phyloP scores from a whole-genome alignment of 2,888 invertebrate species.

The Eilema griseolum region DNA sequence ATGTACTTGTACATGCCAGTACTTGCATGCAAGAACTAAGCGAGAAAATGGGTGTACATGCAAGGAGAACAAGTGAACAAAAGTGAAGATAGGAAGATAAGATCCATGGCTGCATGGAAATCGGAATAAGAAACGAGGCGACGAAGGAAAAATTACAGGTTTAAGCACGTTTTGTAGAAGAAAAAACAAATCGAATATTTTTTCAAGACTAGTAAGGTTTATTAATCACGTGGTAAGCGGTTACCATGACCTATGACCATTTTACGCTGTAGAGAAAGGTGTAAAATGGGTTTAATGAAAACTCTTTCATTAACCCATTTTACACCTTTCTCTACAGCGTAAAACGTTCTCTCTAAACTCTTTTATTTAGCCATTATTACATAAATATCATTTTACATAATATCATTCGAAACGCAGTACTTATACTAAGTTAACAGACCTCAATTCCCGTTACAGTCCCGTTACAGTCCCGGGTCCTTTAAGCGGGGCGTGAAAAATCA shows the following conservation, averaged over 20 bases:
- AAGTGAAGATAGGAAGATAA: conserved; percentile 48
- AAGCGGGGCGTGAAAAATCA: too few relatives aligned
- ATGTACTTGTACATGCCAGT: conserved; percentile 57
- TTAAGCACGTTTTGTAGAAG: conserved; percentile 21
- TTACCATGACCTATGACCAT: not conserved
- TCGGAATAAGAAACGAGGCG: conserved; percentile 37
- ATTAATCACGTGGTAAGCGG: not conserved
- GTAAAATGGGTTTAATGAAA: too few relatives aligned
- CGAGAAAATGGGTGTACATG: conserved; percentile 5
- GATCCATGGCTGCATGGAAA: conserved; percentile 45
- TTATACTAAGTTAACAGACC: too few relatives aligned
- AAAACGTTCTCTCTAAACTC: not conserved
- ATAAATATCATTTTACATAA: too few relatives aligned
- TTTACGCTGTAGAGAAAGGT: not conserved
- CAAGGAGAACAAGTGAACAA: conserved; percentile 33
- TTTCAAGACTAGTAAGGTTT: too few relatives aligned
- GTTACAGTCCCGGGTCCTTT: too few relatives aligned
- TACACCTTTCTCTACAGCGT: too few relatives aligned
- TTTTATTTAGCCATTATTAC: too few relatives aligned
- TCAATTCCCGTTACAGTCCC: too few relatives aligned
- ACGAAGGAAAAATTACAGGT: not conserved
- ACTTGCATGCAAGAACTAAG: conserved; percentile 13
- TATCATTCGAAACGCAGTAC: too few relatives aligned
- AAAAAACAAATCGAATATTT: conserved; percentile 5
- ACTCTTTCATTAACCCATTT: too few relatives aligned